Percentiles rank a stretch among this genome's conserved stretches.
Conservation (phyloP, 2,888 invertebrate species). For the Ectemnius cavifrons region DNA sequence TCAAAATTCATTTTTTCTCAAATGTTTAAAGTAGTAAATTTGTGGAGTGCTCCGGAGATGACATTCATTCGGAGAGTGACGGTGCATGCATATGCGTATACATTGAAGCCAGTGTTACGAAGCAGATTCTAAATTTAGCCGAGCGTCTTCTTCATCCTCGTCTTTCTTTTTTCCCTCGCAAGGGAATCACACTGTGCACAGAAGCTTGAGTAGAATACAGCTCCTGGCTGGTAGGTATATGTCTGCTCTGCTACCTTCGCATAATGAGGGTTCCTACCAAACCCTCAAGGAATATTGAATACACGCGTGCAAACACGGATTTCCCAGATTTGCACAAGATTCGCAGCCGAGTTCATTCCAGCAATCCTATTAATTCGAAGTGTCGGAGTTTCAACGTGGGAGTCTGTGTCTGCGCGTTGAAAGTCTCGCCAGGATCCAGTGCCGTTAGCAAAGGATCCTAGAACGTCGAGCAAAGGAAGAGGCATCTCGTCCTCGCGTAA, state of each 20-base stretch:
- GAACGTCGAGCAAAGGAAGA: not conserved
- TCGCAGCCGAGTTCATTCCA: no score
- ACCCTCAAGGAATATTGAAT: not conserved
- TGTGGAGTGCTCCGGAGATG: not conserved
- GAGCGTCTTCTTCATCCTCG: not conserved
- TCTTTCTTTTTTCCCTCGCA: slow-evolving; percentile 12
- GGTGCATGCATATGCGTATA: not conserved
- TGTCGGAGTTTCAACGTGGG: no score
- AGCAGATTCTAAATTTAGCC: slow-evolving; percentile 22
- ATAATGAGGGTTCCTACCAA: slow-evolving; percentile 18
- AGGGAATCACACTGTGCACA: not conserved
- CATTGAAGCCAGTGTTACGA: not conserved
- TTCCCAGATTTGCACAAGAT: no score
- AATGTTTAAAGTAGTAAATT: no score
- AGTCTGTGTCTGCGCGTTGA: no score
- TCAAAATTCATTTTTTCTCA: no score
- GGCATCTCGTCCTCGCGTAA: slow-evolving; percentile 36
- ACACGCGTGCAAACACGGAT: not conserved
- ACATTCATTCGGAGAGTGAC: slow-evolving; percentile 14
- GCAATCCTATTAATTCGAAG: no score
- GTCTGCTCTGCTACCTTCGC: not conserved
- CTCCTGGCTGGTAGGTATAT: slow-evolving; percentile 21
- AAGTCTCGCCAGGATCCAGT: no score
- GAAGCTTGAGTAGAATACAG: slow-evolving; percentile 4
- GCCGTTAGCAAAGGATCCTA: no score